A percentile compares a stretch with the other conserved stretches of the same genome.
Evolutionary conservation across 2,888 invertebrate species (phyloP).

Genomic region (Lucinisca nassula): DNA sequence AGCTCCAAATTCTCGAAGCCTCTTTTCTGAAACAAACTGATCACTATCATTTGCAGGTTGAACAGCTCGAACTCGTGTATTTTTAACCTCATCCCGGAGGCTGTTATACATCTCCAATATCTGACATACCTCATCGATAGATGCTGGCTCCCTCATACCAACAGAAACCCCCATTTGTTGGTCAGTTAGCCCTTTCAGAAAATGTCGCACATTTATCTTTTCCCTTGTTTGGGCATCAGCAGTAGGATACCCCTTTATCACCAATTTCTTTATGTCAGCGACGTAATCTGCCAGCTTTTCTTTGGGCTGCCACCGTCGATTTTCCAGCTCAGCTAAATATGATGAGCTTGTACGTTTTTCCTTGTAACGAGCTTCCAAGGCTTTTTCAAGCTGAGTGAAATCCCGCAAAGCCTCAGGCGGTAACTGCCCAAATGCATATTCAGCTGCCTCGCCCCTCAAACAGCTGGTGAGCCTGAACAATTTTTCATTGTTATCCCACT

Average conservation of each 20-base stretch:
- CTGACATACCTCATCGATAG: constrained; percentile 52
- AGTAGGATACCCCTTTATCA: constrained; percentile 48
- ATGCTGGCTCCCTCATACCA: constrained; percentile 61
- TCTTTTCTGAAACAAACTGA: constrained; percentile 34
- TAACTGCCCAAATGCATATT: constrained; percentile 7
- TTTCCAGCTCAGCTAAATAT: constrained; percentile 51
- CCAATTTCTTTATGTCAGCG: constrained; percentile 46
- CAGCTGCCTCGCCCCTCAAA: background rate
- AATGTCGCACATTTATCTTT: constrained; percentile 53
- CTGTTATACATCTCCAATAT: constrained; percentile 56
- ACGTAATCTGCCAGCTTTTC: constrained; percentile 58
- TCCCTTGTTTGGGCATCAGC: constrained; percentile 51
- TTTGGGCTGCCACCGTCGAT: constrained; percentile 21
- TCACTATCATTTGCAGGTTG: background rate
- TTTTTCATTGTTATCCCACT: background rate
- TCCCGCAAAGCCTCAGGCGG: background rate
- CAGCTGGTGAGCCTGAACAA: constrained; percentile 2
- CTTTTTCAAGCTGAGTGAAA: background rate
- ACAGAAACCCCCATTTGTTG: constrained; percentile 40
- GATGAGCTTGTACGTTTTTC: constrained; percentile 39
- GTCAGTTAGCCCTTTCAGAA: constrained; percentile 56
- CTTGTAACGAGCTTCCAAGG: constrained; percentile 16
- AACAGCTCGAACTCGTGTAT: background rate
- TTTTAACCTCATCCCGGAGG: constrained; percentile 45
- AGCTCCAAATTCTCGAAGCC: constrained; percentile 14